These are phyloP conservation scores for Scarus forsteni DNA, from an alignment of 2,797 vertebrate species.

Conservation along the genomic window DNA sequence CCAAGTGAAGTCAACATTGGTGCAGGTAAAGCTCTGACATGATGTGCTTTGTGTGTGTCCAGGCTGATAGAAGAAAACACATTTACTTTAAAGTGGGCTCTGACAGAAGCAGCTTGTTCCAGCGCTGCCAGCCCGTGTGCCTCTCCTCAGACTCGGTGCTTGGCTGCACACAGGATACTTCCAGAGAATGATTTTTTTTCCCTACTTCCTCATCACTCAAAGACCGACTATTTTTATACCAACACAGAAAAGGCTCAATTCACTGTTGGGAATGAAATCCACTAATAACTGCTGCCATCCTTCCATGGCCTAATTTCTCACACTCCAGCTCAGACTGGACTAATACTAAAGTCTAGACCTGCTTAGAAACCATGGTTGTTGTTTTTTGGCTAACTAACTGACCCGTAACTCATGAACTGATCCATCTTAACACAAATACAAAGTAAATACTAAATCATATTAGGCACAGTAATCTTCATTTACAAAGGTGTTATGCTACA, in stretches of 20 bases:
- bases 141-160: conserved; percentile 45
- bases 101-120: conserved; percentile 7
- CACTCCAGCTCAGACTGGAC: conserved; percentile 37
- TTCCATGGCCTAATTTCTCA: conserved; percentile 71
- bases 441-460: neutral
- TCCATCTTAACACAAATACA: too few relatives aligned
- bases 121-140: conserved; percentile 9
- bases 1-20: neutral
- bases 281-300: conserved; percentile 55
- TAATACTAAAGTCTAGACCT: conserved; percentile 26
- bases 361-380: neutral
- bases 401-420: too few relatives aligned
- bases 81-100: conserved; percentile 13
- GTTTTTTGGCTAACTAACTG: neutral
- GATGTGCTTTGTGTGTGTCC: neutral
- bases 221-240: conserved; percentile 69
- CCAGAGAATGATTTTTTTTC: conserved; percentile 32
- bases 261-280: conserved; percentile 59
- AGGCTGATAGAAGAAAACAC: neutral
- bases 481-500: neutral
- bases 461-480: neutral
- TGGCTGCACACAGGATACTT: conserved; percentile 52
- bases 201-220: conserved; percentile 36
- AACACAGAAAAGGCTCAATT: conserved; percentile 58
- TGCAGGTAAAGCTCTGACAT: neutral